Evolutionary conservation across 2,797 vertebrate species (phyloP).

Genomic region (Setipinna tenuifilis): DNA sequence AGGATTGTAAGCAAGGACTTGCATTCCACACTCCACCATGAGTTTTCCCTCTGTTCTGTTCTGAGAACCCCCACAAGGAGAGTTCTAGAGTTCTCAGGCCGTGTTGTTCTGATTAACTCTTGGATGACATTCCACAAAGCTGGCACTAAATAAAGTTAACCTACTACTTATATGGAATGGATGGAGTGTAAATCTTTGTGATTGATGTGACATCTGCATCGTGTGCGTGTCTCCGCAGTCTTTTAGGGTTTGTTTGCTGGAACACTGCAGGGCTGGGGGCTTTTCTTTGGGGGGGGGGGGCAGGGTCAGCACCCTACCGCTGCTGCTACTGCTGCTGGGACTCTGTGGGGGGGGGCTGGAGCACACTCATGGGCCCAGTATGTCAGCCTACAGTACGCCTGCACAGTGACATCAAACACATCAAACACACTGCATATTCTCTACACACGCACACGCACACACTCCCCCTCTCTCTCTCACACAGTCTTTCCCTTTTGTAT

Average conservation of each 20-base stretch:
- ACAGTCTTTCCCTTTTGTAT: too few relatives aligned
- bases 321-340: not conserved
- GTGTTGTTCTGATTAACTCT: not conserved
- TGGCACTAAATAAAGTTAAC: not conserved
- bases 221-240: not conserved
- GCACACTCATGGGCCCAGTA: not conserved
- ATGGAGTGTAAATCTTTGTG: not conserved
- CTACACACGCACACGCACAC: not conserved
- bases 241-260: not conserved
- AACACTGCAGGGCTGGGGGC: not conserved
- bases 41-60: not conserved
- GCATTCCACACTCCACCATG: not conserved
- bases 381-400: not conserved
- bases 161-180: not conserved
- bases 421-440: not conserved
- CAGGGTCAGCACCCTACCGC: slow-evolving; percentile 4
- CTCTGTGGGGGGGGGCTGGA: not conserved
- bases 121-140: not conserved
- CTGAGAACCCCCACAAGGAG: not conserved
- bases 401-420: slow-evolving; percentile 1
- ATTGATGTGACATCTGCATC: not conserved
- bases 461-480: not conserved
- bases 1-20: not conserved
- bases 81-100: too few relatives aligned
- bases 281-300: not conserved